Base-by-base conservation (phyloP, 2,888 invertebrate genomes). In the Timandra comae region DNA sequence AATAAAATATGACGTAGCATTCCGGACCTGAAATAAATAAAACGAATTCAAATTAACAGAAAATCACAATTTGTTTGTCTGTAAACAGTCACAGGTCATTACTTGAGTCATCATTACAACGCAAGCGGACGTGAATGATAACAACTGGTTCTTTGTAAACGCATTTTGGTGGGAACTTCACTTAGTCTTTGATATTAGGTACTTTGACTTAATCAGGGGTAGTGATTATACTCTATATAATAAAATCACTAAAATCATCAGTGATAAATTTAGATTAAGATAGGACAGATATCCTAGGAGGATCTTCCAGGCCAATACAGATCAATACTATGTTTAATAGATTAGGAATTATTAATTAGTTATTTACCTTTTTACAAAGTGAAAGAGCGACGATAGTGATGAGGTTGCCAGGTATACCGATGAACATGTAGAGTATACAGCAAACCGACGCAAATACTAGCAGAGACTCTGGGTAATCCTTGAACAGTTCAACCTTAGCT, bases 1-100 rank as follows among this genome's bases (percentile, higher is more conserved):
- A 48, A 94, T 94, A 76, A 94, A 94, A 34, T 93, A 89, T 7
- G 94, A 93, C 0, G 94, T 94, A 0, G 94, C 93, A 59, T 93
- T 93, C 33, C 91, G 91, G 12, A 93, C 89, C 93, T 94, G 86
- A 3, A 72, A 74, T 30, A 20, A 20, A 33, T 6, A 16, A 16
- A 27, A n/a, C n/a, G n/a, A n/a, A n/a, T n/a, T n/a, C n/a, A n/a
- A n/a, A n/a, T n/a, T n/a, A n/a, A n/a, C n/a, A n/a, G n/a, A n/a
- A n/a, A n/a, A 22, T 35, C 23, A 27, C n/a, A n/a, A n/a, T n/a
- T 5, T 27, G 24, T 10, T 24, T 10, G 12, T 26, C 7, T 10
- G 12, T 12, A 26, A 26, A 26, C 7, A 5, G 4, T n/a, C n/a
- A 11, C 4, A 12, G 12, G 7, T 26, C 16, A 16, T 5, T 16